Evolutionary conservation across 1,140 invertebrate genomes (phyloP).

Genomic region (Bursaphelenchus mucronatus): DNA sequence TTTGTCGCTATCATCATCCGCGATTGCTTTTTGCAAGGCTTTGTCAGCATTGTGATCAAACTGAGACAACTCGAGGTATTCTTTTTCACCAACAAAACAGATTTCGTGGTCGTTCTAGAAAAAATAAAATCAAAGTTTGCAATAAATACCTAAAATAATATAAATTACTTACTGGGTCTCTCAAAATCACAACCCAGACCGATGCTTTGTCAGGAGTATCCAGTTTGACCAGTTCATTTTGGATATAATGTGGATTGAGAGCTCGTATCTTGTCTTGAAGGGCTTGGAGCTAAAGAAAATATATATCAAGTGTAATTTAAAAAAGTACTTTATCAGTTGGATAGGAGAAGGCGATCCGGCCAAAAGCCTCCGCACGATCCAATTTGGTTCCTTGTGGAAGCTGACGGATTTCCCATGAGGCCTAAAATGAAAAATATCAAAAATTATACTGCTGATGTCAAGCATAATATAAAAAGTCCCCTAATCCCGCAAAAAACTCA

Average conservation of each 20-base stretch:
- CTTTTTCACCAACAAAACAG: slow-evolving; percentile 95
- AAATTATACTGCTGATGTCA: neutral
- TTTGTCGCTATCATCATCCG: slow-evolving; percentile 50
- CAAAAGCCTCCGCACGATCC: slow-evolving; percentile 82
- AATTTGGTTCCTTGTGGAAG: slow-evolving; percentile 64
- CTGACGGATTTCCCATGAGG: slow-evolving; percentile 40
- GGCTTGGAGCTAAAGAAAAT: slow-evolving; percentile 66
- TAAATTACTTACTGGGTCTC: slow-evolving; percentile 72
- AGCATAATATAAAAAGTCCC: too few relatives aligned
- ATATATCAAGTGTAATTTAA: slow-evolving; percentile 4
- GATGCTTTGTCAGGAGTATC: slow-evolving; percentile 94
- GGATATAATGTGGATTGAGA: slow-evolving; percentile 72
- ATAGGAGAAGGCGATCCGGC: slow-evolving; percentile 66
- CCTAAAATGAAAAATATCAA: slow-evolving; percentile 32
- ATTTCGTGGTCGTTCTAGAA: slow-evolving; percentile 88
- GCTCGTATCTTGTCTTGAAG: slow-evolving; percentile 74
- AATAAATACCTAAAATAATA: neutral
- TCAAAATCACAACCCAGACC: slow-evolving; percentile 87
- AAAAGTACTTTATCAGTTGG: slow-evolving; percentile 33
- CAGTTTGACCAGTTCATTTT: slow-evolving; percentile 77
- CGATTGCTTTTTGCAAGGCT: slow-evolving; percentile 75
- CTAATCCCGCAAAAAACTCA: neutral
- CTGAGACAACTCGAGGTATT: slow-evolving; percentile 79
- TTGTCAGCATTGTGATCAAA: slow-evolving; percentile 77
- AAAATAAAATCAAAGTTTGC: neutral